Evolutionary conservation across 1,140 invertebrate species (phyloP).

Genomic region (Cardiocondyla obscurior): DNA sequence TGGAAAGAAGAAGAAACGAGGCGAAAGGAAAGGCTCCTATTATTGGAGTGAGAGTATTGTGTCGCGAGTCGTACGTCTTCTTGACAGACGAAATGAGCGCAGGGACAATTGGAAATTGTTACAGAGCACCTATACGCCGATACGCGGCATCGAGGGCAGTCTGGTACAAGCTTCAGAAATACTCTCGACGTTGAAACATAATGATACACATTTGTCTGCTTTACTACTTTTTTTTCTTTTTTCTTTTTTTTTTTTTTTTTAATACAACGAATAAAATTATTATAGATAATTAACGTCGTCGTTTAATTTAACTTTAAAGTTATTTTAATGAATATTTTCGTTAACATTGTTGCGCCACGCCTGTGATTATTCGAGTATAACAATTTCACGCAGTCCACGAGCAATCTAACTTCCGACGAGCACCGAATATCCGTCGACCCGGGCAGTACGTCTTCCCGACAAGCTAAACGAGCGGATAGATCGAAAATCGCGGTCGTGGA

Average conservation of each 20-base stretch:
- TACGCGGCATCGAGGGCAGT: conserved; percentile 3
- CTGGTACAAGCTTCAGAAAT: not conserved
- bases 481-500: conserved; percentile 65
- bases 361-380: too few species aligned
- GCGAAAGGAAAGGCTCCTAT: conserved; percentile 50
- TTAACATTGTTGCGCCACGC: too few species aligned
- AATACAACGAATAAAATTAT: too few species aligned
- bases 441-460: conserved; percentile 61
- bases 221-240: not conserved
- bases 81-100: conserved; percentile 78
- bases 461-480: conserved; percentile 59
- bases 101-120: conserved; percentile 74
- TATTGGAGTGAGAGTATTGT: conserved; percentile 68
- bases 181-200: not conserved
- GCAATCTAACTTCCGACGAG: not conserved
- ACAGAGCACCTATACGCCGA: conserved; percentile 40
- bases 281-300: not conserved
- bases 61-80: conserved; percentile 75
- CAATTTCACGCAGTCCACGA: too few species aligned
- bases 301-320: too few species aligned
- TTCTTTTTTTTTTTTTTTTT: too few species aligned
- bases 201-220: not conserved
- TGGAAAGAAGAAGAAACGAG: conserved; percentile 29
- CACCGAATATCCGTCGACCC: not conserved
- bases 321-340: too few species aligned